These are phyloP conservation scores for Heteropelma amictum DNA, from an alignment of 2,888 invertebrate genomes.

Conservation along the genomic window DNA sequence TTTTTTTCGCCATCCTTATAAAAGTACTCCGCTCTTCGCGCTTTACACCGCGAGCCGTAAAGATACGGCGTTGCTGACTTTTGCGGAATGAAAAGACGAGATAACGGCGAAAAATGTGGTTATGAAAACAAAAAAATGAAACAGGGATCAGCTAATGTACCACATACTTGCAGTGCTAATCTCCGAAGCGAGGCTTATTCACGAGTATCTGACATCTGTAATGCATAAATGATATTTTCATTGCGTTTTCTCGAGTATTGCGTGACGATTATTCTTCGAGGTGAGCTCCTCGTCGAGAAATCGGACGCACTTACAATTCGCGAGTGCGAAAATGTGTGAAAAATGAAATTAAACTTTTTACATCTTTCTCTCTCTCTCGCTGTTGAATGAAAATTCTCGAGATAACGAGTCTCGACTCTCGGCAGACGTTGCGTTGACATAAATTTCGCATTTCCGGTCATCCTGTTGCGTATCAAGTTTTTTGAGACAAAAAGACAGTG, in stretches of 20 bases:
- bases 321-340: slow-evolving; percentile 34
- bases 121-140: background rate
- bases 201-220: slow-evolving; percentile 51
- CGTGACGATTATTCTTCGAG: slow-evolving; percentile 5
- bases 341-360: background rate
- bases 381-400: background rate
- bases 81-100: slow-evolving; percentile 7
- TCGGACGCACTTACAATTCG: slow-evolving; percentile 39
- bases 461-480: too few species aligned
- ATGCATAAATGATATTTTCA: slow-evolving; percentile 41
- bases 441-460: too few species aligned
- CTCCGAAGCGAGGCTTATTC: slow-evolving; percentile 33
- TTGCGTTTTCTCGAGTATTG: slow-evolving; percentile 11
- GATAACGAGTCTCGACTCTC: too few species aligned
- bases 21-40: slow-evolving; percentile 8
- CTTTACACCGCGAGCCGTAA: background rate
- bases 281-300: background rate
- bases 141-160: background rate
- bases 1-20: background rate
- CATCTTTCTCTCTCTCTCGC: background rate
- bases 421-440: too few species aligned
- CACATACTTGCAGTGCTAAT: slow-evolving; percentile 32
- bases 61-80: slow-evolving; percentile 21
- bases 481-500: too few species aligned
- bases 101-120: background rate